These are phyloP conservation scores for Drosophila tani DNA, from an alignment of 1,140 invertebrate species.

Conservation along the genomic window DNA sequence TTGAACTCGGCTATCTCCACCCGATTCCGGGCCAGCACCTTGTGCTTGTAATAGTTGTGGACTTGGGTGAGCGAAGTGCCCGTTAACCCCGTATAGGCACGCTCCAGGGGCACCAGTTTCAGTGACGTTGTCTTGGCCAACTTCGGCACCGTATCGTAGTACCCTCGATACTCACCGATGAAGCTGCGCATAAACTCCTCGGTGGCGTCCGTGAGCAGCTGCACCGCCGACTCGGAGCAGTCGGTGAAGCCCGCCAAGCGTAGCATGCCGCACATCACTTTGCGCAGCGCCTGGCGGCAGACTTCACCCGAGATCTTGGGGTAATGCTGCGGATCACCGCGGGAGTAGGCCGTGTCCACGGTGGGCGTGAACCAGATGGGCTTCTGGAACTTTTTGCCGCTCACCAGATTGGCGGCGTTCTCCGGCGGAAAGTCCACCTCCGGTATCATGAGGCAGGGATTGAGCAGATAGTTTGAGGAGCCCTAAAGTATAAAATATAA, in stretches of 20 bases:
- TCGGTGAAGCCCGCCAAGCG: slow-evolving; percentile 80
- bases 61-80: slow-evolving; percentile 74
- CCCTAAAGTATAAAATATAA: slow-evolving; percentile 37
- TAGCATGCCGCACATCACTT: slow-evolving; percentile 77
- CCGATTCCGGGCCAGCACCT: slow-evolving; percentile 75
- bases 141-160: slow-evolving; percentile 40
- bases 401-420: slow-evolving; percentile 77
- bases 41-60: slow-evolving; percentile 84
- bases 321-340: slow-evolving; percentile 66
- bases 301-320: slow-evolving; percentile 62
- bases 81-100: slow-evolving; percentile 66
- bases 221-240: slow-evolving; percentile 74
- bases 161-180: slow-evolving; percentile 57
- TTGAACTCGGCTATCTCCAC: slow-evolving; percentile 78
- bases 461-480: slow-evolving; percentile 75
- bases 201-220: slow-evolving; percentile 72
- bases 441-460: slow-evolving; percentile 84
- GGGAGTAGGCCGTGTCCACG: slow-evolving; percentile 66
- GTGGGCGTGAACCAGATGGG: slow-evolving; percentile 83
- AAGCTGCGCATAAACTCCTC: slow-evolving; percentile 77
- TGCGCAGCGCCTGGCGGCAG: slow-evolving; percentile 65
- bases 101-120: slow-evolving; percentile 66
- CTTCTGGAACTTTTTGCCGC: slow-evolving; percentile 78
- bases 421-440: slow-evolving; percentile 82
- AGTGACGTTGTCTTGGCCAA: slow-evolving; percentile 46